A percentile compares a stretch with the other conserved stretches of the same genome.
Evolutionary conservation across 2,888 invertebrate genomes (phyloP).

Genomic region (Osedax frankpressi): DNA sequence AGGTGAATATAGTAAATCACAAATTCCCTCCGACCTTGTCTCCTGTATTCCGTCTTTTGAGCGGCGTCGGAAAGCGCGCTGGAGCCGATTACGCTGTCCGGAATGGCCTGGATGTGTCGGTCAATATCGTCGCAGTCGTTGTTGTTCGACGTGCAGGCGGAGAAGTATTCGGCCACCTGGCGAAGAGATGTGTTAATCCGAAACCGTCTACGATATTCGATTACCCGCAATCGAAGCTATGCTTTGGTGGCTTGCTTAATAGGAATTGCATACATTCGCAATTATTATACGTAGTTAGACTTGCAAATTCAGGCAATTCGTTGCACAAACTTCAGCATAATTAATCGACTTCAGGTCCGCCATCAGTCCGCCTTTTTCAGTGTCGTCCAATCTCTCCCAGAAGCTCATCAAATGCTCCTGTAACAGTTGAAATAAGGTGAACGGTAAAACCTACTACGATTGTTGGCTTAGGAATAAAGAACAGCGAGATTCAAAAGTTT

Average conservation of each 20-base stretch:
- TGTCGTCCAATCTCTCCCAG: constrained; percentile 60
- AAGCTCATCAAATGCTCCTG: constrained; percentile 71
- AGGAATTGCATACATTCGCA: too few species aligned
- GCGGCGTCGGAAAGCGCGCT: constrained; percentile 57
- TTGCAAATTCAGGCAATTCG: too few species aligned
- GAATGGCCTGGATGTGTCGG: constrained; percentile 69
- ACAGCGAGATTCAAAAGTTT: too few species aligned
- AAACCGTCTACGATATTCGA: too few species aligned
- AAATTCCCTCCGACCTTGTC: constrained; percentile 54
- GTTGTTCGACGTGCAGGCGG: constrained; percentile 34
- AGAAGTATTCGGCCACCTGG: constrained; percentile 39
- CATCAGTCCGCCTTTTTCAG: constrained; percentile 53
- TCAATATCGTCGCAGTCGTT: constrained; percentile 56
- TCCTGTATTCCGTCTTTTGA: constrained; percentile 58
- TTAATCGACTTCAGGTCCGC: constrained; percentile 54
- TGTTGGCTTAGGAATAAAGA: too few species aligned
- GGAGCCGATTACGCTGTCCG: constrained; percentile 65
- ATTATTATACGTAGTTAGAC: too few species aligned
- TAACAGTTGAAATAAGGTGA: not conserved
- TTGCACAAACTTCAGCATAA: constrained; percentile 63
- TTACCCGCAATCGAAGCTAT: too few species aligned
- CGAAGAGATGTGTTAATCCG: too few species aligned
- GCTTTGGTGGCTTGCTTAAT: too few species aligned
- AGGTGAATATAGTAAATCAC: too few species aligned
- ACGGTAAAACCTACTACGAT: not conserved